Evolutionary conservation across 2,797 vertebrate genomes (phyloP), one percentile per base, ranked within the genome.

Genomic region (Coregonus suidteri): DNA sequence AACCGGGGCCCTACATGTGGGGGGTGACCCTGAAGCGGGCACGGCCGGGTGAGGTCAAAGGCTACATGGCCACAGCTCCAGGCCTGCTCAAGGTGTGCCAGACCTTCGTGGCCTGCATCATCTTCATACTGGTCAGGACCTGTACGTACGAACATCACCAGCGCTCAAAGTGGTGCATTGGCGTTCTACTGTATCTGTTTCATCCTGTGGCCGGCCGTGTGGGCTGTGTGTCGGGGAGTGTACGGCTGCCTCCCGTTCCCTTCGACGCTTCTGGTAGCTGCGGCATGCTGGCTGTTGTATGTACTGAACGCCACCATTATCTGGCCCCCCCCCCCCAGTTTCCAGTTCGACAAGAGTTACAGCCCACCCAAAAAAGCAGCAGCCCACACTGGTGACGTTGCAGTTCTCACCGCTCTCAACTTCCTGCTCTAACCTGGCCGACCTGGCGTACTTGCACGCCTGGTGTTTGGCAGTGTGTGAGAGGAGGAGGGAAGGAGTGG

Each of bases 121-220:
- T 98, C 87, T 97, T 97, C 51, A 91, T 95, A 62, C 94, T 96
- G 16, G 79, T 97, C 84, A 94, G 94, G 9, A 73, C 0, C 94
- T 81, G 41, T 86, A n/a, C 69, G 0, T 97, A 97, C 6, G 14
- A 93, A 0, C 0, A 0, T 0, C 69, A 92, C 0, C 92, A 0
- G 96, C 92, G 0, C 64, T 97, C 37, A 91, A 95, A n/a, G 84
- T 98, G 96, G 95, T 98, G 96, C 77, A 90, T 97, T n/a, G 92
- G 94, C 96, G 0, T 96, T 98, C 1, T 97, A 97, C 78, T 95
- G 96, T 89, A 95, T 98, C 89, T 98, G 96, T 85, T 98, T 98
- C 92, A 95, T 97, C 84, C 85, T 97, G 11, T 96, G 96, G 0
- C 93, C 95, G 1, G 91, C 90, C 1, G 92, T 97, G 76, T 78